Evolutionary conservation across 2,797 vertebrate species (phyloP).

Genomic region (Selene dorsalis): DNA sequence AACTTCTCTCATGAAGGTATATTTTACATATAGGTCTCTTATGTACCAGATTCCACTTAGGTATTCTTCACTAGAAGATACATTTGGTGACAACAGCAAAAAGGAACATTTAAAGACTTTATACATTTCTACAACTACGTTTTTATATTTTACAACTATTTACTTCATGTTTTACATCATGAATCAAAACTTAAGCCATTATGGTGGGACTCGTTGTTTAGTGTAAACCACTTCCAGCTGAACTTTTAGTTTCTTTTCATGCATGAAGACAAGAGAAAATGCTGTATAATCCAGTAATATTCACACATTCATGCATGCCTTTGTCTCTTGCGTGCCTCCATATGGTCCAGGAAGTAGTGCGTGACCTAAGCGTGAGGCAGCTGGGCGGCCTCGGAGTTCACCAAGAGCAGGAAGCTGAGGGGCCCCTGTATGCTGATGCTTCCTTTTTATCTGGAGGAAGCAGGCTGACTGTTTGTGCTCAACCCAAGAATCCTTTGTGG

Average conservation of each 20-base stretch:
- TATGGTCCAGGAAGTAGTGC: constrained; percentile 60
- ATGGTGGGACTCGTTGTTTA: not conserved
- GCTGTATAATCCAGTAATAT: constrained; percentile 25
- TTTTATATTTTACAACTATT: not conserved
- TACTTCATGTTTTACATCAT: not conserved
- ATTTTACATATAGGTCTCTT: not conserved
- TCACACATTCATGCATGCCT: constrained; percentile 41
- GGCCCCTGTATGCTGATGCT: constrained; percentile 61
- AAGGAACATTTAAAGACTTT: not conserved
- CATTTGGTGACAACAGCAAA: not conserved
- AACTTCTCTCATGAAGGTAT: not conserved
- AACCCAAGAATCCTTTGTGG: constrained; percentile 76
- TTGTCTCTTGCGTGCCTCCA: constrained; percentile 46
- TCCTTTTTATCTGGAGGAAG: constrained; percentile 85
- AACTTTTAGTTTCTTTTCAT: not conserved
- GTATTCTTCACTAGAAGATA: not conserved
- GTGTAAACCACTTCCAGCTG: constrained; percentile 5
- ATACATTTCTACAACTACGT: not conserved
- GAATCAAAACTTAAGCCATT: not conserved
- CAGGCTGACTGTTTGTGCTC: constrained; percentile 80
- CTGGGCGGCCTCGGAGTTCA: constrained; percentile 62
- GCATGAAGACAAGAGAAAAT: not conserved
- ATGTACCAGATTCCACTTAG: not conserved
- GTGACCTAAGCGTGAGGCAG: constrained; percentile 69
- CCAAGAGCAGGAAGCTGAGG: constrained; percentile 72